These are phyloP conservation scores for Ostrea denselamellosa DNA, from an alignment of 1,140 invertebrate species.

Conservation along the genomic window DNA sequence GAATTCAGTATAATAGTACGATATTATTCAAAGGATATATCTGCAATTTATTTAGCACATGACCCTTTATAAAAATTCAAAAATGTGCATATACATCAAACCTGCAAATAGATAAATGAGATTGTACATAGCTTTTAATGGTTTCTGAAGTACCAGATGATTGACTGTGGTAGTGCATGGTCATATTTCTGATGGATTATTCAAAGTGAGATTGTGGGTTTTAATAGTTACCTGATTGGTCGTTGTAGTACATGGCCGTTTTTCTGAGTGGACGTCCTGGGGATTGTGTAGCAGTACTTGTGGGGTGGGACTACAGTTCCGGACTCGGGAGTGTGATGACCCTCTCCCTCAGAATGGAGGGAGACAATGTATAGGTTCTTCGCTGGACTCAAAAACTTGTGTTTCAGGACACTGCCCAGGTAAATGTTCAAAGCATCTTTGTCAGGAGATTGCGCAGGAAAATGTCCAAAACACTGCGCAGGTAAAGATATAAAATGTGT, in stretches of 20 bases:
- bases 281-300: constrained; percentile 84
- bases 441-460: constrained; percentile 70
- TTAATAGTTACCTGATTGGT: constrained; percentile 18
- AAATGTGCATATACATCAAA: too few species aligned
- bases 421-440: constrained; percentile 64
- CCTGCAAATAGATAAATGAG: too few species aligned
- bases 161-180: constrained; percentile 80
- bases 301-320: constrained; percentile 83
- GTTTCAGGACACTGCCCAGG: constrained; percentile 69
- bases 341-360: constrained; percentile 78
- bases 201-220: too few species aligned
- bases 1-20: too few species aligned
- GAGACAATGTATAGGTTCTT: constrained; percentile 66
- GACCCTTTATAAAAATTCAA: too few species aligned
- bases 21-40: too few species aligned
- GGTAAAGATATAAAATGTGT: constrained; percentile 62
- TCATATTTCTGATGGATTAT: constrained; percentile 85
- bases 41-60: too few species aligned
- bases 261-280: constrained; percentile 85
- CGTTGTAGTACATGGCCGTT: constrained; percentile 82
- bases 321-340: constrained; percentile 83
- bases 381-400: constrained; percentile 67
- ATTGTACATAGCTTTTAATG: too few species aligned
- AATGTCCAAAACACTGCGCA: constrained; percentile 65
- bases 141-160: too few species aligned